Base-by-base conservation (phyloP, 2,888 invertebrate species). In the Anthophora plumipes region DNA sequence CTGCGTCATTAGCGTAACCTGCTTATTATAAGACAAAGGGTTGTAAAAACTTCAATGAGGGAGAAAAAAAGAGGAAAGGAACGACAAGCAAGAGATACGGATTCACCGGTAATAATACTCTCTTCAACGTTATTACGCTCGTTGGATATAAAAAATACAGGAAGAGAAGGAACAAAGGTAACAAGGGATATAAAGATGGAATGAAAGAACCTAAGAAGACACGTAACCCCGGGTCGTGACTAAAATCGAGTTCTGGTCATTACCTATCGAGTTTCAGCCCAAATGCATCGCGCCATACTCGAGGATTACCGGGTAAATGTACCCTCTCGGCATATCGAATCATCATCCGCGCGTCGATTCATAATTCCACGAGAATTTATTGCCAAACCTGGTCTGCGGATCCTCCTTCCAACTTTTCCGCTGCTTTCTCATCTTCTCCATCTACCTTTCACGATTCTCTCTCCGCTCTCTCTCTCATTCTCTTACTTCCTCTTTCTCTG, bases 341-440 rank as follows among this genome's bases (percentile, higher is more conserved):
- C 80, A 63, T 73, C 73, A 59, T 63, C 66, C 22, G 41, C 50
- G 9, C 50, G 77, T 84, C 80, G 74, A 86, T 84, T 86, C 80
- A 86, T 86, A 86, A 86, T 86, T 82, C 80, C 76, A 57, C 77
- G 76, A 64, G 80, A 83, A 86, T 86, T 86, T 86, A 81, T 79
- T 70, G 54, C 79, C 59, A 31, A 31, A 31, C 31, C 31, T 4
- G 14, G 11, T 11, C 22, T 17, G 31, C 12, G 41, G 46, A 50
- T 25, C 12, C 22, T 37, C 50, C 37, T 66, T 22, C n/a, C 20
- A 64, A 48, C 64, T 64, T 20, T 31, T 64, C 1, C 12, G 37
- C 37, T 48, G 43, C 43, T 39, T 31, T 31, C 31, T 37, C 48
- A 55, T 46, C n/a, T 25, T 12, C 20, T 37, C 59, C 7, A n/a